phyloP scores from a whole-genome alignment of 2,888 invertebrate species.

The Platycnemis pennipes region DNA sequence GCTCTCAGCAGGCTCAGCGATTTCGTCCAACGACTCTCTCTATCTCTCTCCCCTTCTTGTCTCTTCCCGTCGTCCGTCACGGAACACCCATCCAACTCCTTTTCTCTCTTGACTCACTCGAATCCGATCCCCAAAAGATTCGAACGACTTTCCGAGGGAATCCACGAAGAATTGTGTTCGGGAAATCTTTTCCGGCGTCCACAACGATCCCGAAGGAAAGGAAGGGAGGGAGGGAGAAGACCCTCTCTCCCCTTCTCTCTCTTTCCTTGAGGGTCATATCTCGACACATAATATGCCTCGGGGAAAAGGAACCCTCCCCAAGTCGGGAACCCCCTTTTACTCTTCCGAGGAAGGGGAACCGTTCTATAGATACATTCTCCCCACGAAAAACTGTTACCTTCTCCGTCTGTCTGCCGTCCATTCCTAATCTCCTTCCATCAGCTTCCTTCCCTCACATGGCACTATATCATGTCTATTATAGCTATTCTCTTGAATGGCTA shows the following conservation, averaged over 20 bases:
- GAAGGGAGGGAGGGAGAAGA: too few species aligned
- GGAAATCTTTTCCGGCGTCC: constrained; percentile 3
- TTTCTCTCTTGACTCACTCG: neutral
- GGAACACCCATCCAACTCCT: neutral
- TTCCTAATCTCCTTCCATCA: neutral
- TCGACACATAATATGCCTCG: constrained; percentile 30
- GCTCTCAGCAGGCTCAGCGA: neutral
- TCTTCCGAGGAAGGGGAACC: neutral
- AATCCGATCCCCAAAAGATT: neutral
- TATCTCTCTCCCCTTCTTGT: neutral
- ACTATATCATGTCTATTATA: neutral
- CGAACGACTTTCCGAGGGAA: constrained; percentile 17
- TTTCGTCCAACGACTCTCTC: neutral
- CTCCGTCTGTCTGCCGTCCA: neutral
- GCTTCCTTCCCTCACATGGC: neutral
- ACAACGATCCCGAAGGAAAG: neutral
- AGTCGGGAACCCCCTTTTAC: neutral
- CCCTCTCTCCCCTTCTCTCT: neutral
- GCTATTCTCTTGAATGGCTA: too few species aligned
- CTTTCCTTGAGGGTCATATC: neutral
- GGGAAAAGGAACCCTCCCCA: neutral
- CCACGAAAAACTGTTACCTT: neutral
- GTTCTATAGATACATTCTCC: neutral
- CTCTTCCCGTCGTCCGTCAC: neutral
- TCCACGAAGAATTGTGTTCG: constrained; percentile 36